These are phyloP conservation scores for Prenolepis imparis DNA, from an alignment of 2,888 invertebrate genomes.

Conservation along the genomic window DNA sequence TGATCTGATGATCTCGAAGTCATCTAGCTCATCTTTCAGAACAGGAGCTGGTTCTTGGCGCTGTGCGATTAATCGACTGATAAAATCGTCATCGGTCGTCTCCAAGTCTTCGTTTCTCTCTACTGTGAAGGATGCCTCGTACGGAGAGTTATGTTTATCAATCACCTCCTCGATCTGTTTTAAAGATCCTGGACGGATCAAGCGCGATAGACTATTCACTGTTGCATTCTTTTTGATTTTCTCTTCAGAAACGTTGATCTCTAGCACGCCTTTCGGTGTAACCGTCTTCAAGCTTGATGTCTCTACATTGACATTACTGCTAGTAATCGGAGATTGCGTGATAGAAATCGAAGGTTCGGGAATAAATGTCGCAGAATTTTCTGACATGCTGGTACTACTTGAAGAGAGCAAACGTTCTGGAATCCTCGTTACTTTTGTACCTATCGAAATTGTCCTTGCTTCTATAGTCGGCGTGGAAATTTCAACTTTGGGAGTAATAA, in stretches of 20 bases:
- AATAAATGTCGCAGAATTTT: neutral
- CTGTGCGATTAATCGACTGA: constrained; percentile 71
- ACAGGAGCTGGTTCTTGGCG: constrained; percentile 59
- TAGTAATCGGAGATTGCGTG: neutral
- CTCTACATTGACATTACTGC: neutral
- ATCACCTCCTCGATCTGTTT: constrained; percentile 62
- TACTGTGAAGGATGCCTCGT: constrained; percentile 76
- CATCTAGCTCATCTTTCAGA: neutral
- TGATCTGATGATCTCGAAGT: constrained; percentile 51
- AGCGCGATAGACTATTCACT: neutral
- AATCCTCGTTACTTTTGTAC: neutral
- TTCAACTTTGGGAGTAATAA: neutral
- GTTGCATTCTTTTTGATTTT: neutral
- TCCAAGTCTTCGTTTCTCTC: constrained; percentile 61
- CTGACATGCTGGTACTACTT: neutral
- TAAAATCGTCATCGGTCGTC: constrained; percentile 50
- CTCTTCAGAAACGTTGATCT: neutral
- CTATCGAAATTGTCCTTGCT: neutral
- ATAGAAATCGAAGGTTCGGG: neutral
- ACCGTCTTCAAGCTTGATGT: neutral
- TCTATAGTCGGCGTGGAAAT: constrained; percentile 16
- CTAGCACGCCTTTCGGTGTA: neutral
- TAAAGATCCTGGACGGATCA: constrained; percentile 46
- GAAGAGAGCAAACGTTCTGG: neutral
- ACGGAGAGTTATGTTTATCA: constrained; percentile 72